phyloP scores from a whole-genome alignment of 2,113 vertebrate genomes.

The Cyprinodon brontotheroides region DNA sequence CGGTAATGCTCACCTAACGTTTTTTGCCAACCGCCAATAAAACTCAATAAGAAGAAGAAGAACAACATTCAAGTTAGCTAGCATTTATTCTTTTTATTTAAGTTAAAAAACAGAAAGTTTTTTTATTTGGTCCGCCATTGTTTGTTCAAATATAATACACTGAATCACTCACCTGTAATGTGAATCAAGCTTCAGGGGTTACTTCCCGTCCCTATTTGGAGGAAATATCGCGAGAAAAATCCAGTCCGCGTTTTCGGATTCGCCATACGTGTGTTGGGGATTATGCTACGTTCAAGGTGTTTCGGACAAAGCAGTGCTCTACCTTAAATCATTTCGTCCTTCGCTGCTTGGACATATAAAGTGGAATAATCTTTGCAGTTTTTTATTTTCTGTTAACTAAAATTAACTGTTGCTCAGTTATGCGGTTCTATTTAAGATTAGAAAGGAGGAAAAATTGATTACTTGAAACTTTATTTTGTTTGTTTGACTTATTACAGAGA shows the following conservation, averaged over 20 bases:
- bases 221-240: background rate
- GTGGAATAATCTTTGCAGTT: no score
- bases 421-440: background rate
- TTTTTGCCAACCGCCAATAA: no score
- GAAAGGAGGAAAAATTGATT: background rate
- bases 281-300: slow-evolving; percentile 1
- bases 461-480: background rate
- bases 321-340: background rate
- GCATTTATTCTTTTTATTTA: background rate
- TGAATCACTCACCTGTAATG: background rate
- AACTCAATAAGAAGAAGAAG: no score
- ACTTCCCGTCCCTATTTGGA: background rate
- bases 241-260: slow-evolving; percentile 53
- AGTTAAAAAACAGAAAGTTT: background rate
- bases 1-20: no score
- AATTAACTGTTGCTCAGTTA: background rate
- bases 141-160: background rate
- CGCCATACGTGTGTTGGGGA: background rate
- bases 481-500: background rate
- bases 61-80: background rate
- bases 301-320: background rate
- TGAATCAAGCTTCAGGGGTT: background rate
- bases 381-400: background rate
- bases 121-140: background rate
- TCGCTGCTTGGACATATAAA: background rate